Base-by-base conservation (phyloP, 1,140 invertebrate genomes). In the Phenacoccus solenopsis region DNA sequence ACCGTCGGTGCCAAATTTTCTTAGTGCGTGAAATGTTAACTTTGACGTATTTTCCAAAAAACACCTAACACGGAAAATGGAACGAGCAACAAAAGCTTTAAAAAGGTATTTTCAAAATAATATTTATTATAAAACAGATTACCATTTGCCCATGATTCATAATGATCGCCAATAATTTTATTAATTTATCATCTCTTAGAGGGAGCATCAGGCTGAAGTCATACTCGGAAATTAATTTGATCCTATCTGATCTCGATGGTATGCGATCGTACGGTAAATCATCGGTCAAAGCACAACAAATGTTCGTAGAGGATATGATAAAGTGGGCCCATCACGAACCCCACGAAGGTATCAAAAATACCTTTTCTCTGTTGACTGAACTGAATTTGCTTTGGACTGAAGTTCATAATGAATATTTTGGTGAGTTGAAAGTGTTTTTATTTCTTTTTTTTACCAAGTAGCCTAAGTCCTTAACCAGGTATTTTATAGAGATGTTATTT, bases 191-290 rank as follows among this genome's bases (percentile, higher is more conserved):
- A n/a, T 69, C 28, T 72, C 69, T 67, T 72, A 85, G 83, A 77
- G 81, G 83, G 72, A 79, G 82, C 72, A 80, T 82, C n/a, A 78
- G 80, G 72, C 74, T 85, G 69, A 77, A 80, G 72, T 80, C 82
- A 3, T 81, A 84, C 74, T 74, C 76, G 69, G 80, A 83, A 70
- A 76, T 85, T 1, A 81, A 82, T 72, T 79, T 85, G 70, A 77
- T 84, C 20, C 78, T 85, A 68, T 84, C 82, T 21, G 82, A 84
- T 74, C 74, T 84, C 24, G 79, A 80, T 73, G 81, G 83, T 74
- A 77, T 83, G 21, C 75, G 80, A 69, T 77, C 78, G 49, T 76
- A 78, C 27, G 76, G 79, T 13, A 81, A 82, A 74, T 77, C 78
- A 21, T 81, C 82, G 70, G 78, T 80, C 72, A 76, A 75, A 70